Evolutionary conservation across 2,888 invertebrate genomes (phyloP), one percentile per base, ranked within the genome.

Genomic region (Pomacea canaliculata): DNA sequence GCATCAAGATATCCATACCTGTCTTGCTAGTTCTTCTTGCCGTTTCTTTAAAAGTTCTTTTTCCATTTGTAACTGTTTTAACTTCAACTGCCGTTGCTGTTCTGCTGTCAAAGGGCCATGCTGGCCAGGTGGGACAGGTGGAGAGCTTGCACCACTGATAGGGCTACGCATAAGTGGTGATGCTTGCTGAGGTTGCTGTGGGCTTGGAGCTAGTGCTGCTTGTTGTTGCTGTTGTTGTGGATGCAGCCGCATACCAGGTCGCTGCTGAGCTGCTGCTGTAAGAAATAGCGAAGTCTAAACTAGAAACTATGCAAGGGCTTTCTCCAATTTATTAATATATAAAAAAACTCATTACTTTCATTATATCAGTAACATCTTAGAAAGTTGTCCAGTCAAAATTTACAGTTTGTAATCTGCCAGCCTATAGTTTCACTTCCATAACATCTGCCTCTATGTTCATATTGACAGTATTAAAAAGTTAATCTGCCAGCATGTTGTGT

Each of bases 11-110:
- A 16, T 13, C 51, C 84, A 85, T 91, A 95, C 95, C 94, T 96
- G 96, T 90, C 95, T 93, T 91, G 95, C 93, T 86, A 97, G 96
- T 92, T 97, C 96, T 92, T 96, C 95, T 91, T 96, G 96, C 85
- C 96, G 93, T 88, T 95, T 94, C 92, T 96, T 96, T 85, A 97
- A 93, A 86, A 95, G 94, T 91, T 97, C 97, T 80, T 96, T 93
- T 92, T 97, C 97, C 90, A 96, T 93, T 91, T 97, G 96, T 84
- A 97, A 84, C 79, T 89, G 86, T 73, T 88, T 87, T 79, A 96
- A 93, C 84, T 96, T 79, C 67, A 95, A 83, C 71, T 87, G 85
- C 71, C 87, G 80, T 76, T 83, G 77, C 76, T 76, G 83, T 69
- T 83, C 81, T 69, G 78, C 70, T 51, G 76, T 76, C 62, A 76